Evolutionary conservation across 2,888 invertebrate species (phyloP), one percentile per base, ranked within the genome.

Genomic region (Plebejus argus): DNA sequence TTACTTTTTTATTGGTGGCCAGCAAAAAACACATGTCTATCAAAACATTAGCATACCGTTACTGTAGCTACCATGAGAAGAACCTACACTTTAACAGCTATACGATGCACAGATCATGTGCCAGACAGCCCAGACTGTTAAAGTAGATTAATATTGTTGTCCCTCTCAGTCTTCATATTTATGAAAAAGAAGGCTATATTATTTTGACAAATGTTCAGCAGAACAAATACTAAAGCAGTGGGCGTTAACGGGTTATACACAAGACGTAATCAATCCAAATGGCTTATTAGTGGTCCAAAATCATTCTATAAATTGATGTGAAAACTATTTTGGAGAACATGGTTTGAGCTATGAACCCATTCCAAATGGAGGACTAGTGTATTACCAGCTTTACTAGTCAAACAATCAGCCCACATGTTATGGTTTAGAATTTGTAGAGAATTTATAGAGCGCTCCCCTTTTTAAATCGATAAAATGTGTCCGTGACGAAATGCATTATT

Each of bases 361-460:
- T 53, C 4, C 18, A 5, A 53, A 53, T 18, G 53, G 5, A 53
- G 4, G 4, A 53, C 0, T 53, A 18, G 4, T 53, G 53, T 53
- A 53, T 53, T 39, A 39, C 39, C 3, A 10, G 3, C 45, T 10
- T 88, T 87, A 81, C 84, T 88, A 86, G 83, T 82, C 84, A 88
- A 88, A 91, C 89, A 90, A 89, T 89, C 86, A 88, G 82, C 84
- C 83, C 82, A 78, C 82, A 82, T 82, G 83, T 86, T 89, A 86
- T 89, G 87, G 87, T 85, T 85, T 86, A 85, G 83, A 85, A 85
- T 83, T 83, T 84, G 82, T 84, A 83, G 79, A 81, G 76, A 78
- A 80, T 79, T 81, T 81, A 71, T 72, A 72, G 77, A 77, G 71
- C 77, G 74, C 49, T 74, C 74, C 74, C 74, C 74, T 74, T 49